Base-by-base conservation (phyloP, 2,797 vertebrate genomes). In the Tadarida brasiliensis region DNA sequence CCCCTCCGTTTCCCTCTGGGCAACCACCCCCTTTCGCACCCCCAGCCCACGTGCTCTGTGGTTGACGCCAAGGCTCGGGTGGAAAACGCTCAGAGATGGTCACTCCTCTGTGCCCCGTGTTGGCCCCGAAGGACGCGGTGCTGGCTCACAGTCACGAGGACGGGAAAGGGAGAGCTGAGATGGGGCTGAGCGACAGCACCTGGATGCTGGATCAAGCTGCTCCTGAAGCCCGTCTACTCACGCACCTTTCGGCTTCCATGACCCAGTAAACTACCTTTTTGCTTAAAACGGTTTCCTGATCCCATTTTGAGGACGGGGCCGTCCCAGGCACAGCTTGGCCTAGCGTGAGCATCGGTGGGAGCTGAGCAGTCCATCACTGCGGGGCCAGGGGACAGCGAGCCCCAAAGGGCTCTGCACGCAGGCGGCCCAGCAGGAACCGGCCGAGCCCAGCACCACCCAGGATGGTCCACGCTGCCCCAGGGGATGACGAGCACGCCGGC, bases 321-420 rank as follows among this genome's bases (percentile, higher is more conserved):
- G 3, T 5, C 47, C 30, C 8, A 3, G 35, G 1, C 0, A 26
- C 57, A 2, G 44, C 56, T 7, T 2, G 33, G 12, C 76, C 11
- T 17, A 8, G 56, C 7, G 0, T 0, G 39, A 17, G 19, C 57
- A 26, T n/a, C 20, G 0, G 16, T 6, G 26, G 49, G n/a, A 61
- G 11, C 26, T 4, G 1, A 51, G 59, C 54, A 19, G 56, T 39
- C 76, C 7, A 2, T 71, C 24, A 1, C 14, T 14, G 30, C 0
- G 0, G 54, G 44, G 14, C 44, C 63, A 20, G n/a, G 20, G 16
- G 9, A 14, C 8, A 33, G 22, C 4, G 6, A 16, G 17, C 44
- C 39, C 12, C 3, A 5, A 54, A 78, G 26, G 74, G 35, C n/a
- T 20, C 44, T 10, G 16, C 4, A 30, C 12, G 2, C 74, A 20